Evolutionary conservation across 2,113 vertebrate species (phyloP).

Genomic region (Bubo bubo): DNA sequence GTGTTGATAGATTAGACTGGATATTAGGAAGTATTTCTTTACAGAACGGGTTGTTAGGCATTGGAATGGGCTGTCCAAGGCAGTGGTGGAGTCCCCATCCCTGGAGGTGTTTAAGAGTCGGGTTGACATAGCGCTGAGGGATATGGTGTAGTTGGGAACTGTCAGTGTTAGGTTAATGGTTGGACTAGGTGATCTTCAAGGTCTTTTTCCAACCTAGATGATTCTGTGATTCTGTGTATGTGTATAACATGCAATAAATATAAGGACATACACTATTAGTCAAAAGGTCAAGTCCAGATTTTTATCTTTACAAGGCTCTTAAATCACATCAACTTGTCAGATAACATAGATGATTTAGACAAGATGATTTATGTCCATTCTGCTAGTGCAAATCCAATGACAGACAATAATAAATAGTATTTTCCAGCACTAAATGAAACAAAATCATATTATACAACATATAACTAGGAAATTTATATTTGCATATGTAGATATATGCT

Average conservation of each 20-base stretch:
- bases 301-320: background rate
- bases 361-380: background rate
- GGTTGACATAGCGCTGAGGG: too few relatives aligned
- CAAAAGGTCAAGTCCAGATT: background rate
- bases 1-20: too few relatives aligned
- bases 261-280: background rate
- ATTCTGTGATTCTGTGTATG: background rate
- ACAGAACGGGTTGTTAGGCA: too few relatives aligned
- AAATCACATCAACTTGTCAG: background rate
- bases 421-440: background rate
- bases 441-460: background rate
- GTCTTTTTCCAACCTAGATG: too few relatives aligned
- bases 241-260: background rate
- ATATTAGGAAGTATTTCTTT: too few relatives aligned
- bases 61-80: too few relatives aligned
- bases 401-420: background rate
- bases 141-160: too few relatives aligned
- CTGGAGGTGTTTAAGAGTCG: too few relatives aligned
- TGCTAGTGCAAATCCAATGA: background rate
- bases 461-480: background rate
- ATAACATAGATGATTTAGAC: background rate
- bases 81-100: too few relatives aligned
- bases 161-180: too few relatives aligned
- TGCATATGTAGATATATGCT: background rate
- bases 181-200: too few relatives aligned